Conservation (phyloP, 1,140 invertebrate genomes). For the Maniola jurtina region DNA sequence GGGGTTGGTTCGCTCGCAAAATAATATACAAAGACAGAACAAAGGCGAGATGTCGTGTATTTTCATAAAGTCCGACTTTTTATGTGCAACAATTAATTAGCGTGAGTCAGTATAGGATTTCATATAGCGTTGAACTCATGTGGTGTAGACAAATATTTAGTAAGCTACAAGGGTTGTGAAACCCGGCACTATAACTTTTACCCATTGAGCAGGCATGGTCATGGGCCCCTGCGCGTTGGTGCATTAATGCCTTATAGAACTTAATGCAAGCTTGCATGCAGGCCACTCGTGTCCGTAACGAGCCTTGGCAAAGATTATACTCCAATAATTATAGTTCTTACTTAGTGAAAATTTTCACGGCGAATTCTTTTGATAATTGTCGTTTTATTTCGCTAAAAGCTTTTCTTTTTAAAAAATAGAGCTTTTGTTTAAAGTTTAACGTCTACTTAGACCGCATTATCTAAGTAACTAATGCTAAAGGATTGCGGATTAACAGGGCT, state of each 20-base stretch:
- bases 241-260: slow-evolving; percentile 65
- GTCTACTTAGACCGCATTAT: too few species aligned
- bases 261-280: slow-evolving; percentile 64
- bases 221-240: slow-evolving; percentile 50
- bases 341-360: slow-evolving; percentile 7
- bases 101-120: slow-evolving; percentile 40
- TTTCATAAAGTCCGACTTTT: slow-evolving; percentile 34
- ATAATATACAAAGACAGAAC: slow-evolving; percentile 38
- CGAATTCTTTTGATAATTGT: not conserved
- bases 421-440: not conserved
- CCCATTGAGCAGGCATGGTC: slow-evolving; percentile 47
- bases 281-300: slow-evolving; percentile 52
- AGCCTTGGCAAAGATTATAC: slow-evolving; percentile 47
- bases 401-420: not conserved
- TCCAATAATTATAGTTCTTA: slow-evolving; percentile 13
- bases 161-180: slow-evolving; percentile 32
- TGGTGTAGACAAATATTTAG: slow-evolving; percentile 28
- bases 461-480: too few species aligned
- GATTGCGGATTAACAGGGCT: too few species aligned
- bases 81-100: slow-evolving; percentile 43
- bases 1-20: slow-evolving; percentile 32
- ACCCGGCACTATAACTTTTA: slow-evolving; percentile 48
- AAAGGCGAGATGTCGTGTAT: slow-evolving; percentile 31
- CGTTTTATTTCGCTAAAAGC: too few species aligned
- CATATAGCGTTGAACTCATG: too few species aligned